Percentiles rank a stretch among this genome's conserved stretches.
phyloP scores from a whole-genome alignment of 2,797 vertebrate genomes.

The Coluber constrictor region DNA sequence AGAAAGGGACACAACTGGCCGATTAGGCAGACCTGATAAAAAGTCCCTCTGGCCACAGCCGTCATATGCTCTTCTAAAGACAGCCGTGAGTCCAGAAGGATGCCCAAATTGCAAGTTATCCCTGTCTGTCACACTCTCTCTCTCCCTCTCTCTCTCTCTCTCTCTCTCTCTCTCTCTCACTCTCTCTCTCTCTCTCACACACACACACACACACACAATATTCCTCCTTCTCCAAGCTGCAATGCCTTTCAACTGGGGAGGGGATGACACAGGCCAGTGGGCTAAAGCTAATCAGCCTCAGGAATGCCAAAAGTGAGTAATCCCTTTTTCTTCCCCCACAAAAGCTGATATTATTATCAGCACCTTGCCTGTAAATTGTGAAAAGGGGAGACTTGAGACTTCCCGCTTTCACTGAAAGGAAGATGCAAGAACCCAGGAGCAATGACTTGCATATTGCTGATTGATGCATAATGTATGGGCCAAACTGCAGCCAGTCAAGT shows the following conservation, averaged over 20 bases:
- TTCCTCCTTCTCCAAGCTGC: background rate
- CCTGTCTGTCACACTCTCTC: background rate
- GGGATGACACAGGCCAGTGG: conserved; percentile 16
- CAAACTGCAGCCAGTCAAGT: background rate
- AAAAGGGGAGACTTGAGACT: background rate
- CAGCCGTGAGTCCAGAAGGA: too few species aligned
- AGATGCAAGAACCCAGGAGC: background rate
- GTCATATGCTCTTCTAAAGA: too few species aligned
- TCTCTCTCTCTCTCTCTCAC: background rate
- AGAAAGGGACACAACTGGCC: too few species aligned
- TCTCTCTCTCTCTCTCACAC: background rate
- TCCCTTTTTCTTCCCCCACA: background rate
- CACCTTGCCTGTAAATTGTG: background rate
- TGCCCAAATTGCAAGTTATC: background rate
- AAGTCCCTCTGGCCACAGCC: too few species aligned
- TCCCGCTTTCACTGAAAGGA: background rate
- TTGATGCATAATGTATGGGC: background rate
- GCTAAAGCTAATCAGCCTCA: background rate
- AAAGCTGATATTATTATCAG: background rate
- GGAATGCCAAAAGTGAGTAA: conserved; percentile 27
- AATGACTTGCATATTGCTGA: background rate
- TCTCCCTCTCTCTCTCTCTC: background rate
- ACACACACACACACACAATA: too few species aligned
- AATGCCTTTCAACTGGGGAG: background rate
- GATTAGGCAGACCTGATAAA: too few species aligned